Evolutionary conservation across 2,113 vertebrate species (phyloP).

Genomic region (Vulpes lagopus): DNA sequence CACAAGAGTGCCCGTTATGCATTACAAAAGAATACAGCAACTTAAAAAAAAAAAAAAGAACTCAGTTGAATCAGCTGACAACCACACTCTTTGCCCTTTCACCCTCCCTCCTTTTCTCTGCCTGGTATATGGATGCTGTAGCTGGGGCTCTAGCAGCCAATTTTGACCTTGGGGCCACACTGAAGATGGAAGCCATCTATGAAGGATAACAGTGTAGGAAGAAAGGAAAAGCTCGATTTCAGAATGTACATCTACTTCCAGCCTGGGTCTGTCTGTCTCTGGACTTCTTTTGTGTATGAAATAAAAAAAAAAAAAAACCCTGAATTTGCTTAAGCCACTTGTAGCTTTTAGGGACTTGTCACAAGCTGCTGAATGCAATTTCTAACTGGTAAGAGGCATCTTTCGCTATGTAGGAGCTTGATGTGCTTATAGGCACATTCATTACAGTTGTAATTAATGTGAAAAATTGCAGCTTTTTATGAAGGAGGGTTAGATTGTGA

Average conservation of each 20-base stretch:
- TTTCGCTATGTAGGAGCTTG: neutral
- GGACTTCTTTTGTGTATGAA: neutral
- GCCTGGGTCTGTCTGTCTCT: neutral
- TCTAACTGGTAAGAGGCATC: neutral
- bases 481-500: neutral
- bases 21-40: neutral
- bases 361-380: neutral
- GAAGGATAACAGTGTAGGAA: neutral
- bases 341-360: constrained; percentile 28
- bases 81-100: neutral
- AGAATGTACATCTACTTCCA: neutral
- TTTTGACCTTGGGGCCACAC: neutral
- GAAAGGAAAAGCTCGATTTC: neutral
- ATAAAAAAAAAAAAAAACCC: neutral
- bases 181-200: neutral
- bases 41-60: neutral
- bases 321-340: neutral
- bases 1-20: neutral
- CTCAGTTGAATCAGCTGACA: neutral
- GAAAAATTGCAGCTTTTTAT: constrained; percentile 43
- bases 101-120: neutral
- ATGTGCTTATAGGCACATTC: neutral
- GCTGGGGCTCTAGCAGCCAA: neutral
- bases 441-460: neutral
- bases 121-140: neutral